These are phyloP conservation scores for Aphidius colemani DNA, from an alignment of 2,888 invertebrate genomes.

Conservation along the genomic window DNA sequence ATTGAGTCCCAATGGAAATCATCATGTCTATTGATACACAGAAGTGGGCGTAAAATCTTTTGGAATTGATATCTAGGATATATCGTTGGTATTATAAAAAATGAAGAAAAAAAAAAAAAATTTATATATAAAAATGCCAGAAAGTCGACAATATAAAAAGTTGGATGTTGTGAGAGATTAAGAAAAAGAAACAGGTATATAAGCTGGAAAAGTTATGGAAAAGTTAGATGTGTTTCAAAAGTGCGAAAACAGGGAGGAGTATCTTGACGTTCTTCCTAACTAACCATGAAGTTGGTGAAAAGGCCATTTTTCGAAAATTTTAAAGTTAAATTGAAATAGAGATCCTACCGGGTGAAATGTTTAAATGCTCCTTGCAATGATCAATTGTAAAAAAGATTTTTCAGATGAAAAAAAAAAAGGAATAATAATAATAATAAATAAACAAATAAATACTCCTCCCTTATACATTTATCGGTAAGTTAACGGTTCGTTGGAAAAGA, in stretches of 20 bases:
- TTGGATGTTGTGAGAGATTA: background rate
- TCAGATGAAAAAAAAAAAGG: constrained; percentile 4
- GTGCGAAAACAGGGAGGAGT: constrained; percentile 16
- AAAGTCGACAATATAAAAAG: background rate
- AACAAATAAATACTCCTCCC: constrained; percentile 18
- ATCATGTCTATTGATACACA: constrained; percentile 21
- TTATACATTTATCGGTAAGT: constrained; percentile 52
- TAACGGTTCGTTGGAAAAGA: constrained; percentile 54
- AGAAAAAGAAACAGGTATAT: constrained; percentile 14
- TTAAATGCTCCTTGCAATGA: too few species aligned
- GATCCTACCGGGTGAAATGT: constrained; percentile 36
- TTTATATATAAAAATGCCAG: constrained; percentile 1
- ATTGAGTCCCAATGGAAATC: constrained; percentile 28
- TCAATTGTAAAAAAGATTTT: constrained; percentile 20
- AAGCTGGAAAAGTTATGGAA: too few species aligned
- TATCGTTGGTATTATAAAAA: background rate
- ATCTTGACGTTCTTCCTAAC: constrained; percentile 30
- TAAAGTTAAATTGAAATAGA: constrained; percentile 30
- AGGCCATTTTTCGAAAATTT: constrained; percentile 41
- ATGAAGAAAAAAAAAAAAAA: too few species aligned
- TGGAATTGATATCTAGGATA: constrained; percentile 29
- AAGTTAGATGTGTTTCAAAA: background rate
- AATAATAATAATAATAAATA: constrained; percentile 2
- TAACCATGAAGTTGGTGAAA: constrained; percentile 48
- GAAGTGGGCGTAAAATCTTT: constrained; percentile 35